Evolutionary conservation across 1,140 invertebrate genomes (phyloP).

Genomic region (Caenorhabditis remanei): DNA sequence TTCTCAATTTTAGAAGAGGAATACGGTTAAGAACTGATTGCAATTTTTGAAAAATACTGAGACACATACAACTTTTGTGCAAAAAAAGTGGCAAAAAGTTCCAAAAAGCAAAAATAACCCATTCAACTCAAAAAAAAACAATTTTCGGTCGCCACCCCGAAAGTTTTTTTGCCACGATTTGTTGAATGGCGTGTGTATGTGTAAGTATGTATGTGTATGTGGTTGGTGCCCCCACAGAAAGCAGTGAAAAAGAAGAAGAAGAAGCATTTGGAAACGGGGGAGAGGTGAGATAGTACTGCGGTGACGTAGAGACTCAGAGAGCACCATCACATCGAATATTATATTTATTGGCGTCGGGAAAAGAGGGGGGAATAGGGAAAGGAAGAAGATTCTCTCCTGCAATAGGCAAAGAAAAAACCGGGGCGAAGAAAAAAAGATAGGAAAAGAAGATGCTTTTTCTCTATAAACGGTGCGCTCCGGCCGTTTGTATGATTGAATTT

Average conservation of each 20-base stretch:
- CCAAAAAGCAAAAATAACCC: too few relatives aligned
- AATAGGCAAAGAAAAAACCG: background rate
- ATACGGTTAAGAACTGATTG: too few relatives aligned
- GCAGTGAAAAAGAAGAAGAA: slow-evolving; percentile 14
- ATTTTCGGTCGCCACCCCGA: background rate
- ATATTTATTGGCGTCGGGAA: slow-evolving; percentile 44
- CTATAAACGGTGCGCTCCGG: slow-evolving; percentile 45
- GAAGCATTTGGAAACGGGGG: background rate
- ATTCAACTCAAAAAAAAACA: background rate
- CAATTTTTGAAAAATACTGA: too few relatives aligned
- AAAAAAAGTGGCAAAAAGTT: too few relatives aligned
- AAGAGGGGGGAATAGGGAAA: background rate
- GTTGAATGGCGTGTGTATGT: slow-evolving; percentile 41
- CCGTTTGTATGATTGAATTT: slow-evolving; percentile 45
- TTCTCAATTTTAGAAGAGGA: too few relatives aligned
- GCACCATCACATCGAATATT: slow-evolving; percentile 45
- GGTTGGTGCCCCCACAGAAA: slow-evolving; percentile 3
- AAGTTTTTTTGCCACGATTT: background rate
- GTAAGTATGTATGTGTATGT: background rate
- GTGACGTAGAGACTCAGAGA: slow-evolving; percentile 4
- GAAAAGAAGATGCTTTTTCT: background rate
- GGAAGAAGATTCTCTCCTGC: background rate
- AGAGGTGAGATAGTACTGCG: background rate
- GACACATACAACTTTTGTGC: too few relatives aligned
- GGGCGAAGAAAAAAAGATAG: background rate